Evolutionary conservation across 2,797 vertebrate species (phyloP).

Genomic region (Mormyrus proboscirostris): DNA sequence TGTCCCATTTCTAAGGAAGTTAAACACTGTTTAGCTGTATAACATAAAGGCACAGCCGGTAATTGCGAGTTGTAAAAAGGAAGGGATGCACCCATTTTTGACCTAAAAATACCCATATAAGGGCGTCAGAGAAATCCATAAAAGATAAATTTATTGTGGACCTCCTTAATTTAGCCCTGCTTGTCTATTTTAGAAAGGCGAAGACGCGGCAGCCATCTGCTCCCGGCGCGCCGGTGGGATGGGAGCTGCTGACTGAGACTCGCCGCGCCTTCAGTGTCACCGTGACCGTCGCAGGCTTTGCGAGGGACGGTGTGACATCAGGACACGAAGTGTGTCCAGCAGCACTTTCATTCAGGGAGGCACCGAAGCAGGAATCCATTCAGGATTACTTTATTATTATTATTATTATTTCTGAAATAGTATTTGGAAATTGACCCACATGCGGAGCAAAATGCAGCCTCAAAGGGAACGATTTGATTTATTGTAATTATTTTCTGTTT

Average conservation of each 20-base stretch:
- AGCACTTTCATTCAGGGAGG: not conserved
- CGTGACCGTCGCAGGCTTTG: too few species aligned
- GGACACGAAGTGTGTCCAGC: not conserved
- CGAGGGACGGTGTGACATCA: not conserved
- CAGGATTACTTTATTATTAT: not conserved
- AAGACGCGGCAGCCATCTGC: constrained; percentile 26
- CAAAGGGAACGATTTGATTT: not conserved
- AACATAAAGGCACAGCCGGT: not conserved
- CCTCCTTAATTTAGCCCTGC: constrained; percentile 19
- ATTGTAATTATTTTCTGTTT: not conserved
- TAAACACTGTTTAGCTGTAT: not conserved
- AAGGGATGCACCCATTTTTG: not conserved
- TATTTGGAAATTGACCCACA: not conserved
- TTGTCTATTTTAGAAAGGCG: constrained; percentile 24
- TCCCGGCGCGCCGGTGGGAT: not conserved
- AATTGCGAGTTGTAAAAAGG: not conserved
- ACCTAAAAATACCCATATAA: constrained; percentile 19
- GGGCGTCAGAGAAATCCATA: constrained; percentile 19
- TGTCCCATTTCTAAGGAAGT: not conserved
- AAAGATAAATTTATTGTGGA: constrained; percentile 22
- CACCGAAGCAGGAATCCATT: not conserved
- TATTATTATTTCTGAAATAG: not conserved
- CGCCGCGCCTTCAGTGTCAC: not conserved
- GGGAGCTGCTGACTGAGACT: not conserved
- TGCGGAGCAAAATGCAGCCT: not conserved